Conservation (phyloP, 2,113 vertebrate species). For the Hippocampus abdominalis region DNA sequence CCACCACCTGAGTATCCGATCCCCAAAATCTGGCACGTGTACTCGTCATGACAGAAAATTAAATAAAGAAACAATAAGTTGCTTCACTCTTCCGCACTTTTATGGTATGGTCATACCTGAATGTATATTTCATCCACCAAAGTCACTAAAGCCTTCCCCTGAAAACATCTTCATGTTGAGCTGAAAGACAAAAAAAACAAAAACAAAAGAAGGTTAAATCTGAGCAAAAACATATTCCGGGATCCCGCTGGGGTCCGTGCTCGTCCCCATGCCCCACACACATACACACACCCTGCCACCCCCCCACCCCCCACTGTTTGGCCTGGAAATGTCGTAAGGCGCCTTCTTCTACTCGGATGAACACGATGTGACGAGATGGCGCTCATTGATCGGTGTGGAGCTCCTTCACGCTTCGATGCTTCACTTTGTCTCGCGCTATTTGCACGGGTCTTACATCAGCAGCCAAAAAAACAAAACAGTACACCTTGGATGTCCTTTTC, state of each 20-base stretch:
- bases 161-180: background rate
- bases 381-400: slow-evolving; percentile 17
- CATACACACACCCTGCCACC: background rate
- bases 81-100: too few species aligned
- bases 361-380: slow-evolving; percentile 13
- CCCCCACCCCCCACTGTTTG: slow-evolving; percentile 6
- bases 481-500: background rate
- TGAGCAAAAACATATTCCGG: background rate
- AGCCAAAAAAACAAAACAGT: background rate
- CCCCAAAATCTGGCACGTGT: too few species aligned
- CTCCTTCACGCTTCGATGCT: slow-evolving; percentile 7
- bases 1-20: too few species aligned
- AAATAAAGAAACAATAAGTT: too few species aligned
- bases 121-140: too few species aligned
- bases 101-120: too few species aligned
- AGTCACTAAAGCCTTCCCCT: too few species aligned
- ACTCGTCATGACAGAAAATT: too few species aligned
- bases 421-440: background rate
- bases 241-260: background rate
- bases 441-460: background rate
- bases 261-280: too few species aligned
- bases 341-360: background rate
- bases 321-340: slow-evolving; percentile 12
- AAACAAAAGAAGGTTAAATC: background rate
- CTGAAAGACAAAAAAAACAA: background rate